Evolutionary conservation across 2,888 invertebrate species (phyloP).

Genomic region (Taphrorychus bicolor): DNA sequence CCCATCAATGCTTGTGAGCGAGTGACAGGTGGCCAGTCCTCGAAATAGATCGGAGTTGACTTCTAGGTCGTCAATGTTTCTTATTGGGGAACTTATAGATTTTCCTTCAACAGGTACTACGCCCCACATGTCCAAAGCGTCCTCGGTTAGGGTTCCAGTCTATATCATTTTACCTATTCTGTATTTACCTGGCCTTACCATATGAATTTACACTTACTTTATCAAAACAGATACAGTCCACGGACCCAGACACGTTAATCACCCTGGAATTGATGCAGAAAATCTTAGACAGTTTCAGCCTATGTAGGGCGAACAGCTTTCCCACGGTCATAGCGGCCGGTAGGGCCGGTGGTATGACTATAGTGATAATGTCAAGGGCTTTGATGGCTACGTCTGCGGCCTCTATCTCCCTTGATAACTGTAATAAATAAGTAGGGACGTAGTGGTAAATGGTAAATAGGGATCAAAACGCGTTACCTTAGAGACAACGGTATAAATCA

Average conservation of each 20-base stretch:
- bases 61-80: constrained; percentile 45
- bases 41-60: constrained; percentile 55
- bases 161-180: constrained; percentile 54
- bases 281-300: constrained; percentile 78
- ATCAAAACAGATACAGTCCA: constrained; percentile 90
- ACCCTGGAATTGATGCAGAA: constrained; percentile 93
- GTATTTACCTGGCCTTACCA: no score
- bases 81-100: constrained; percentile 47
- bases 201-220: constrained; percentile 66
- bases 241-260: constrained; percentile 91
- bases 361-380: constrained; percentile 90
- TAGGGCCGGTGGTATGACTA: constrained; percentile 92
- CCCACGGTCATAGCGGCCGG: constrained; percentile 98
- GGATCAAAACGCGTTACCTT: constrained; percentile 77
- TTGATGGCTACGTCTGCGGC: constrained; percentile 75
- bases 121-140: constrained; percentile 96
- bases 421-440: constrained; percentile 28
- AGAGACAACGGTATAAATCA: constrained; percentile 84
- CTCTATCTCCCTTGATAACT: constrained; percentile 69
- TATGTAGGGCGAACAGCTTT: constrained; percentile 85
- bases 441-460: not conserved
- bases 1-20: constrained; percentile 86
- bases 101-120: constrained; percentile 69
- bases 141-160: constrained; percentile 97
- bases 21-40: constrained; percentile 93